These are phyloP conservation scores for Protonibea diacanthus DNA, from an alignment of 2,797 vertebrate species.

Conservation along the genomic window DNA sequence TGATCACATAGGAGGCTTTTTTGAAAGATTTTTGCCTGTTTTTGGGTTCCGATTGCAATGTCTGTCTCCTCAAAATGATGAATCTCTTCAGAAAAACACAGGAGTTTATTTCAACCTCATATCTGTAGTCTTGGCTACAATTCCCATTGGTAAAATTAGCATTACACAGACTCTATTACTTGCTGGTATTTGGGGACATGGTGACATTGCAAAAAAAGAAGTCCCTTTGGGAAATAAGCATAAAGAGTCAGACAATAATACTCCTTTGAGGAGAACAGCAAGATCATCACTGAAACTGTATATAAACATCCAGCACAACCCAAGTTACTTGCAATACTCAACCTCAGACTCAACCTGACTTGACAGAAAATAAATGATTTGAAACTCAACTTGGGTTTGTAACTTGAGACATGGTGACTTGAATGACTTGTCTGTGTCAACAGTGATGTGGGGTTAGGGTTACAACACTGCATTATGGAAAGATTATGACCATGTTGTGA, in stretches of 20 bases:
- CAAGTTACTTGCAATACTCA: too few relatives aligned
- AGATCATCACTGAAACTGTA: background rate
- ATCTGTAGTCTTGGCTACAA: background rate
- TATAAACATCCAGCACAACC: background rate
- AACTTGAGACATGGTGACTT: too few relatives aligned
- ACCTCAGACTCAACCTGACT: too few relatives aligned
- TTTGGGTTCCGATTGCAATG: conserved; percentile 7
- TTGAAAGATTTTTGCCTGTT: conserved; percentile 1
- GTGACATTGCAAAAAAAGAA: background rate
- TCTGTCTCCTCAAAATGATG: conserved; percentile 11
- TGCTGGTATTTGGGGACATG: background rate
- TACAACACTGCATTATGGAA: too few relatives aligned
- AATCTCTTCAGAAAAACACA: background rate
- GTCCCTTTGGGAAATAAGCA: background rate
- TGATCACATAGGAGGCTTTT: conserved; percentile 38
- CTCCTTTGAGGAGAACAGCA: background rate
- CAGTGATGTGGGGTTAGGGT: too few relatives aligned
- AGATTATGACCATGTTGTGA: too few relatives aligned
- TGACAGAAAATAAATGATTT: too few relatives aligned
- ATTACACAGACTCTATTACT: background rate
- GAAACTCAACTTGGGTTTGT: too few relatives aligned
- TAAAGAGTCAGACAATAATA: background rate
- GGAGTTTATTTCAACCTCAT: background rate
- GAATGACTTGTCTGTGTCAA: too few relatives aligned
- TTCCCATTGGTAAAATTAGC: background rate